Evolutionary conservation across 2,113 vertebrate genomes (phyloP).

Genomic region (Strigops habroptila): DNA sequence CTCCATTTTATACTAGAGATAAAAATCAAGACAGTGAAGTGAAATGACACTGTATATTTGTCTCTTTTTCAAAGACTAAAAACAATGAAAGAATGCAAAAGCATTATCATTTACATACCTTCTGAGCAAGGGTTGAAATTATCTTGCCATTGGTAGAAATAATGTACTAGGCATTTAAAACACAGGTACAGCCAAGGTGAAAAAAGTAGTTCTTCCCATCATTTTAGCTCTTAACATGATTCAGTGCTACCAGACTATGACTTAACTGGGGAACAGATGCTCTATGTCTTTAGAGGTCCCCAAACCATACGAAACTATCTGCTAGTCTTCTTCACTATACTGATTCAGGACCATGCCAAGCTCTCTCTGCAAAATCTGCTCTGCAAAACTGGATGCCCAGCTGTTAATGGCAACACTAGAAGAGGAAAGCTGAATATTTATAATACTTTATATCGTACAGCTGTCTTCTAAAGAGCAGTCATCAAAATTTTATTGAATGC

Average conservation of each 20-base stretch:
- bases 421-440: slow-evolving; percentile 82
- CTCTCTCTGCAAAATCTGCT: slow-evolving; percentile 76
- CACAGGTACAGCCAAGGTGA: slow-evolving; percentile 63
- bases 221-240: slow-evolving; percentile 75
- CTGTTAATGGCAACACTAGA: slow-evolving; percentile 80
- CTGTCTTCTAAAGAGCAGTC: slow-evolving; percentile 83
- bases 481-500: slow-evolving; percentile 83
- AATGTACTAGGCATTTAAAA: slow-evolving; percentile 31
- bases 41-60: neutral
- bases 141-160: slow-evolving; percentile 46
- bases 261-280: slow-evolving; percentile 78
- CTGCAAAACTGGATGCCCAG: slow-evolving; percentile 80
- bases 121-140: slow-evolving; percentile 12
- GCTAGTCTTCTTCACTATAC: slow-evolving; percentile 70
- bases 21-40: slow-evolving; percentile 1
- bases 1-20: slow-evolving; percentile 1
- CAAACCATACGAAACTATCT: slow-evolving; percentile 76
- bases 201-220: slow-evolving; percentile 62
- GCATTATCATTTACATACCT: slow-evolving; percentile 42
- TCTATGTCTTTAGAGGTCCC: slow-evolving; percentile 78
- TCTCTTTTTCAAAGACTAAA: neutral
- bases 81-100: slow-evolving; percentile 9
- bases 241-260: slow-evolving; percentile 72
- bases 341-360: slow-evolving; percentile 75
- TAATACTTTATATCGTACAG: slow-evolving; percentile 82